Conservation (phyloP, 2,797 vertebrate genomes). For the Aselliscus stoliczkanus region DNA sequence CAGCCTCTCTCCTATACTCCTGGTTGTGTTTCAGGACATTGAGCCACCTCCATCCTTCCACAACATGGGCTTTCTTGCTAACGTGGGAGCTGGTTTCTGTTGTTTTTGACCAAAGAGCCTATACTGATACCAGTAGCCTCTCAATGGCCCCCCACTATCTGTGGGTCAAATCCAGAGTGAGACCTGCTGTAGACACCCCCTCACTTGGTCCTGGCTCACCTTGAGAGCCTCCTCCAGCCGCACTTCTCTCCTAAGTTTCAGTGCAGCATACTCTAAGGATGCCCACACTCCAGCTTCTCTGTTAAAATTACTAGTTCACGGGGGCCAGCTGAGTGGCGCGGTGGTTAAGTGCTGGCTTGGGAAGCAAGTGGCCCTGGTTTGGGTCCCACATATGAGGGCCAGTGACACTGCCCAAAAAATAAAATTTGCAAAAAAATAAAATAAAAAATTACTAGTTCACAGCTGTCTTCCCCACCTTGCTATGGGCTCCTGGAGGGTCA, state of each 20-base stretch:
- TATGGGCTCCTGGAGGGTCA: not conserved
- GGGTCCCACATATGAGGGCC: too few relatives aligned
- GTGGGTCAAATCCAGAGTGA: not conserved
- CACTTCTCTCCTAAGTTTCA: not conserved
- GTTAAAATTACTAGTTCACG: not conserved
- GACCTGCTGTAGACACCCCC: not conserved
- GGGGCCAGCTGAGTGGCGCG: too few relatives aligned
- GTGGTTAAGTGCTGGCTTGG: too few relatives aligned
- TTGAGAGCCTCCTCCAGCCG: too few relatives aligned
- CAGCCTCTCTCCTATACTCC: not conserved
- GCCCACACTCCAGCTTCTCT: too few relatives aligned
- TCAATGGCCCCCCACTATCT: not conserved
- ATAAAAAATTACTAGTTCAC: not conserved
- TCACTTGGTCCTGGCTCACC: not conserved
- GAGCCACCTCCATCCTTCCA: not conserved
- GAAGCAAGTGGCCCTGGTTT: too few relatives aligned
- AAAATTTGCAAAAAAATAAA: too few relatives aligned
- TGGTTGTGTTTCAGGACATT: not conserved
- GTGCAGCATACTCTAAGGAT: accelerated
- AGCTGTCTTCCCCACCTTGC: not conserved
- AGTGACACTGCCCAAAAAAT: too few relatives aligned
- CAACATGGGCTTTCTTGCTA: not conserved
- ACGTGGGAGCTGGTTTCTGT: not conserved
- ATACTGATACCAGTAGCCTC: not conserved
- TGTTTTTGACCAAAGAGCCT: not conserved